Percentiles rank a stretch among this genome's conserved stretches.
Conservation (phyloP, 2,888 invertebrate species). For the Dicyrtomina minuta region DNA sequence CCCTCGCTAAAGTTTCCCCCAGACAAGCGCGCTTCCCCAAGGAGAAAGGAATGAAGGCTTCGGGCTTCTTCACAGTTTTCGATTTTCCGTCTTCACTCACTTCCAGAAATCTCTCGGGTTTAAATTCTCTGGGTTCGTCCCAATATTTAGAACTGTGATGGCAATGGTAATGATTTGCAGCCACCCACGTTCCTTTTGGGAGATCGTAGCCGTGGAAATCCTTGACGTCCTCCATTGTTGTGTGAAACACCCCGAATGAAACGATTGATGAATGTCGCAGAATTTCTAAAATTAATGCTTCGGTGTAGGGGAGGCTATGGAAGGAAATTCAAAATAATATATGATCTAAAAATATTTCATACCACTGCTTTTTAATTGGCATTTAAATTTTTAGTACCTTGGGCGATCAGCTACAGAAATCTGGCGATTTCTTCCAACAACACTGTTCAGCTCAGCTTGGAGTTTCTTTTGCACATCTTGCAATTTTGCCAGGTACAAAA, state of each 20-base stretch:
- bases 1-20: constrained; percentile 15
- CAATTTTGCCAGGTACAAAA: constrained; percentile 16
- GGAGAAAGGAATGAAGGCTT: constrained; percentile 6
- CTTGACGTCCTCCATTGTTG: background rate
- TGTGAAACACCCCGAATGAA: background rate
- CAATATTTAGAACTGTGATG: constrained; percentile 7
- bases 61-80: background rate
- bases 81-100: background rate
- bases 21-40: constrained; percentile 12
- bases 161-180: background rate
- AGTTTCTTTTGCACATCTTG: constrained; percentile 6
- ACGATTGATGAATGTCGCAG: background rate
- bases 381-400: background rate
- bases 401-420: constrained; percentile 6
- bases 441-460: constrained; percentile 7
- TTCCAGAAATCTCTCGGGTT: constrained; percentile 8
- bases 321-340: too few species aligned
- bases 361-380: background rate
- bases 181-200: constrained; percentile 8
- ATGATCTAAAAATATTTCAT: too few species aligned
- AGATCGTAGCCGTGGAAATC: constrained; percentile 14
- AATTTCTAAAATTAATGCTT: background rate
- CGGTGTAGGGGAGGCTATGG: background rate
- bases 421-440: constrained; percentile 9
- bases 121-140: background rate